Percentiles rank a stretch among this genome's conserved stretches.
Conservation (phyloP, 2,797 vertebrate species). For the Micromesistius poutassou region DNA sequence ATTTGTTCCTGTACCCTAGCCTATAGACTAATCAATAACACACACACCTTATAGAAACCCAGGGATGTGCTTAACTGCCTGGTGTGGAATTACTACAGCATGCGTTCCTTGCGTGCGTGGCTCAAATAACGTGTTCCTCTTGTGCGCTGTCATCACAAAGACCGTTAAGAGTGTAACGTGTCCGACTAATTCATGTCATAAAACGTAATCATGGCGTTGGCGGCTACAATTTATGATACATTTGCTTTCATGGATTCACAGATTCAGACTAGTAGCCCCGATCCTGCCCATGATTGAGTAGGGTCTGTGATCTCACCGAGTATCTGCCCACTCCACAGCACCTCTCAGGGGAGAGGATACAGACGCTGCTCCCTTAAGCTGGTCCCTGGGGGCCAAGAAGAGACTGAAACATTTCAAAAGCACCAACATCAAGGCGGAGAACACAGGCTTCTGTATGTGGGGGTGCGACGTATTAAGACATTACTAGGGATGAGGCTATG, state of each 20-base stretch:
- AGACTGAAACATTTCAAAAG: conserved; percentile 54
- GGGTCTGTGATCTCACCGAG: conserved; percentile 46
- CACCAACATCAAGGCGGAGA: conserved; percentile 34
- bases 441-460: conserved; percentile 40
- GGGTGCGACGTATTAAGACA: conserved; percentile 32
- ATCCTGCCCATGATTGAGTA: conserved; percentile 41
- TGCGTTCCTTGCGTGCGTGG: not conserved
- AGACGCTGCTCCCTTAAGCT: conserved; percentile 66
- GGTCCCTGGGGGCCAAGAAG: conserved; percentile 54
- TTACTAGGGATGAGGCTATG: not conserved
- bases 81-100: not conserved
- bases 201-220: too few relatives aligned
- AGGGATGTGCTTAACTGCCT: not conserved
- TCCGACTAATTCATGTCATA: not conserved
- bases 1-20: not conserved
- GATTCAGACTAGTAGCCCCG: not conserved
- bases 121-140: not conserved
- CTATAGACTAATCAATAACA: conserved; percentile 1
- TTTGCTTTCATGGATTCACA: conserved; percentile 5
- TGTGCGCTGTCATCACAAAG: not conserved
- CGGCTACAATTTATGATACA: not conserved
- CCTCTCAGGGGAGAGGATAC: conserved; percentile 64
- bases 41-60: not conserved
- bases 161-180: not conserved
- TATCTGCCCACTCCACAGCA: conserved; percentile 46